Evolutionary conservation across 2,797 vertebrate species (phyloP), one percentile per base, ranked within the genome.

Genomic region (Ceryle rudis): DNA sequence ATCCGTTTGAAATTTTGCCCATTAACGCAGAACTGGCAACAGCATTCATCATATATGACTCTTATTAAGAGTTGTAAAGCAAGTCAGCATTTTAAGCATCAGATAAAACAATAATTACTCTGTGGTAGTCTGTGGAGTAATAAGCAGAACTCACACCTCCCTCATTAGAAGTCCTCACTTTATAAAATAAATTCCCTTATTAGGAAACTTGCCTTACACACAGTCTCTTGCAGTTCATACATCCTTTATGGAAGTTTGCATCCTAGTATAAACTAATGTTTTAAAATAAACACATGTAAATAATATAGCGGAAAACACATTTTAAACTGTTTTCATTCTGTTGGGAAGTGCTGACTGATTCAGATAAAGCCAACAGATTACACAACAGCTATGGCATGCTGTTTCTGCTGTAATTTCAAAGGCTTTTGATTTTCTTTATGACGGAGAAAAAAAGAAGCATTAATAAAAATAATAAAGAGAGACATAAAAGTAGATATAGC

Each of bases 291-390:
- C 16, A 44, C 52, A 69, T 10, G 2, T 52, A 89, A 77, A 85
- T 64, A 60, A 77, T 28, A 69, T 60, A 65, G 16, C 29, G n/a
- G 33, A 74, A 93, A 91, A 81, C 15, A 82, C 79, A 70, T 60
- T 82, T 86, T 42, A 74, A 92, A 95, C 10, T 69, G 61, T 96
- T 95, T 51, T 11, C 89, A 72, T 97, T 97, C 94, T 95, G 67
- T 74, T 90, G 61, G 64, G 93, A 95, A 95, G 91, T 97, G 96
- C 94, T 98, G 95, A 97, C 95, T 95, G 97, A 95, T 91, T 96
- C 95, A 96, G 87, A 96, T 93, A 96, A 97, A 97, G 82, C 82
- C 52, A 96, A 72, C n/a, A 84, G 82, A 97, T 98, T 97, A 97
- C 96, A 90, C 81, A 96, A 97, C 58, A 69, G 86, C 86, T 94